These are phyloP conservation scores for Spatulosminthurus flaviceps DNA, from an alignment of 2,888 invertebrate genomes.

Conservation along the genomic window DNA sequence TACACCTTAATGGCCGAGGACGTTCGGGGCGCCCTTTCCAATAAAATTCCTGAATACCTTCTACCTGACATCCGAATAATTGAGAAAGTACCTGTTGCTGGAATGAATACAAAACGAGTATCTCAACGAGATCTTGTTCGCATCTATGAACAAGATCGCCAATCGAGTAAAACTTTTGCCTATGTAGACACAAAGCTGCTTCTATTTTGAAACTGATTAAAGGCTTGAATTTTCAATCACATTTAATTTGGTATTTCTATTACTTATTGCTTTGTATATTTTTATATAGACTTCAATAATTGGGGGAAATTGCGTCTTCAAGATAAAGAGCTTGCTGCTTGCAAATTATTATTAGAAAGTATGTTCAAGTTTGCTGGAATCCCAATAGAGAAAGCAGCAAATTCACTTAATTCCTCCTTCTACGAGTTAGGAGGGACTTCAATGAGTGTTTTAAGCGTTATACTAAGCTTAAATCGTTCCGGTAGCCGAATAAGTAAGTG, in stretches of 20 bases:
- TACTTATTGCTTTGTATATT: too few relatives aligned
- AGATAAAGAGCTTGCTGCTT: conserved; percentile 71
- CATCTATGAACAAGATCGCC: conserved; percentile 16
- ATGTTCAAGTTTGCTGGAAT: conserved; percentile 73
- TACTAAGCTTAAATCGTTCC: conserved; percentile 65
- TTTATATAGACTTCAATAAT: conserved; percentile 2
- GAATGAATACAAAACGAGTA: neutral
- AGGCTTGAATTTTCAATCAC: too few relatives aligned
- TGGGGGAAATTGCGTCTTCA: conserved; percentile 69
- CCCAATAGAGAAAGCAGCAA: conserved; percentile 71
- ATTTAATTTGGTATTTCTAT: too few relatives aligned
- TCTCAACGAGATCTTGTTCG: conserved; percentile 10
- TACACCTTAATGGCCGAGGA: conserved; percentile 25
- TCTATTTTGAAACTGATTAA: too few relatives aligned
- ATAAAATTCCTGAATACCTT: conserved; percentile 32
- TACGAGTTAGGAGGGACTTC: conserved; percentile 88
- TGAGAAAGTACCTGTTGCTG: conserved; percentile 16
- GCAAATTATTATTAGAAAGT: conserved; percentile 78
- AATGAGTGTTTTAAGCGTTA: conserved; percentile 83
- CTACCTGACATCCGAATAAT: conserved; percentile 31
- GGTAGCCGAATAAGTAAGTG: conserved; percentile 13
- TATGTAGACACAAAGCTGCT: neutral
- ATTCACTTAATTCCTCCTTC: conserved; percentile 78
- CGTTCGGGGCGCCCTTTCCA: conserved; percentile 14
- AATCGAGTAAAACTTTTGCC: conserved; percentile 10